phyloP scores from a whole-genome alignment of 2,797 vertebrate genomes.

The Enteromius afrohamiltoni region DNA sequence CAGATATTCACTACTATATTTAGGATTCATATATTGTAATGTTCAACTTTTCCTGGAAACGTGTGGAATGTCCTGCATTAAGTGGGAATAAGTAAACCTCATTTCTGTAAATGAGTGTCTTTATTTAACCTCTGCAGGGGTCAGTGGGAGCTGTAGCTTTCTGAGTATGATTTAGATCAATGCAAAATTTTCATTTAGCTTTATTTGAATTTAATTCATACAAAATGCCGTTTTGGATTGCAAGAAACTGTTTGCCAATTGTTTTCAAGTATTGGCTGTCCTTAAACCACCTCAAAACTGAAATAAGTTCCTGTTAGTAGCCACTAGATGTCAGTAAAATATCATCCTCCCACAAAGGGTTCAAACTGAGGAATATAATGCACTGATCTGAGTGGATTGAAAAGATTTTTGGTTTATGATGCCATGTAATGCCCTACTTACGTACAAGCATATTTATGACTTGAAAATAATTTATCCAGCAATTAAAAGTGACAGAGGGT shows the following conservation, averaged over 20 bases:
- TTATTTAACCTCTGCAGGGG: conserved; percentile 21
- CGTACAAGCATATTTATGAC: not conserved
- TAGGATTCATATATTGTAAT: conserved; percentile 32
- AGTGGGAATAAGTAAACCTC: conserved; percentile 27
- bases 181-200: not conserved
- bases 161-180: not conserved
- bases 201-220: not conserved
- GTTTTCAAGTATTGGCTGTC: not conserved
- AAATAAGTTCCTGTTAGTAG: not conserved
- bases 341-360: not conserved
- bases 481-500: not conserved
- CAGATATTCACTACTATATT: conserved; percentile 53
- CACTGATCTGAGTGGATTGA: not conserved
- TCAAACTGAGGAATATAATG: not conserved
- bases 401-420: not conserved
- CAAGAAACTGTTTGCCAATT: not conserved
- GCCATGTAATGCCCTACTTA: not conserved
- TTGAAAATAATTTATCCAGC: not conserved
- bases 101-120: conserved; percentile 43
- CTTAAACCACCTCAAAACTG: not conserved
- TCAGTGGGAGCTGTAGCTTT: not conserved
- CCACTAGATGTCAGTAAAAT: conserved; percentile 53
- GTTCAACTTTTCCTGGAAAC: conserved; percentile 27
- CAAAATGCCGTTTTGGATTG: not conserved
- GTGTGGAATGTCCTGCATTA: not conserved